These are phyloP conservation scores for Rhinella marina DNA, from an alignment of 2,797 vertebrate species.

Conservation along the genomic window DNA sequence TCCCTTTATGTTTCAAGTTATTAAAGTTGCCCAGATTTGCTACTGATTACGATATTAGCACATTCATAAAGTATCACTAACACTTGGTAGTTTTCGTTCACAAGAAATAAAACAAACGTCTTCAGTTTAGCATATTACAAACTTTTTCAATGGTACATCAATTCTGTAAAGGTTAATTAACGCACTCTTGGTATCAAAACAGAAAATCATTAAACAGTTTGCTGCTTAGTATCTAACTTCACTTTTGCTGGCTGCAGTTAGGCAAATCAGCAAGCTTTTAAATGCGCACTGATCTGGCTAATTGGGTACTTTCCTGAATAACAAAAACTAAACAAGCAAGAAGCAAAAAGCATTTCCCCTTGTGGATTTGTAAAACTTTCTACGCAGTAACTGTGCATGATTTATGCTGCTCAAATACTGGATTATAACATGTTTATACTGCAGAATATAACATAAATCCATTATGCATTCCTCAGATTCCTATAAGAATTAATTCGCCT, in stretches of 20 bases:
- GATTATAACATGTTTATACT: not conserved
- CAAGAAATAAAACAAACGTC: not conserved
- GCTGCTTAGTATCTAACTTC: conserved; percentile 39
- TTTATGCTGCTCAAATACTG: not conserved
- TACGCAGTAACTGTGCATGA: not conserved
- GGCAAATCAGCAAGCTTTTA: conserved; percentile 39
- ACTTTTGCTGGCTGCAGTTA: conserved; percentile 50
- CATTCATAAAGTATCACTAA: not conserved
- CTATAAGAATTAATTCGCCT: too few relatives aligned
- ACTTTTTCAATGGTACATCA: conserved; percentile 40
- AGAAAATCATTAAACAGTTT: conserved; percentile 52
- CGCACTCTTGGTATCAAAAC: conserved; percentile 17
- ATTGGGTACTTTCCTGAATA: conserved; percentile 36
- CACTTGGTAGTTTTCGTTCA: not conserved
- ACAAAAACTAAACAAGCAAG: conserved; percentile 36
- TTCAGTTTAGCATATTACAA: conserved; percentile 3
- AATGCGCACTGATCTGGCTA: conserved; percentile 38
- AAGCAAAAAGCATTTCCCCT: not conserved
- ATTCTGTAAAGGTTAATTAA: conserved; percentile 52
- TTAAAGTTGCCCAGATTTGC: not conserved
- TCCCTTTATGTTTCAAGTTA: too few relatives aligned
- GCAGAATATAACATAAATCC: too few relatives aligned
- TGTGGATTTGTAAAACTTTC: conserved; percentile 15
- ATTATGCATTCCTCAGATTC: too few relatives aligned
- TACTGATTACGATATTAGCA: not conserved